Conservation (phyloP, 2,113 vertebrate species). For the Rhinogobius similis region DNA sequence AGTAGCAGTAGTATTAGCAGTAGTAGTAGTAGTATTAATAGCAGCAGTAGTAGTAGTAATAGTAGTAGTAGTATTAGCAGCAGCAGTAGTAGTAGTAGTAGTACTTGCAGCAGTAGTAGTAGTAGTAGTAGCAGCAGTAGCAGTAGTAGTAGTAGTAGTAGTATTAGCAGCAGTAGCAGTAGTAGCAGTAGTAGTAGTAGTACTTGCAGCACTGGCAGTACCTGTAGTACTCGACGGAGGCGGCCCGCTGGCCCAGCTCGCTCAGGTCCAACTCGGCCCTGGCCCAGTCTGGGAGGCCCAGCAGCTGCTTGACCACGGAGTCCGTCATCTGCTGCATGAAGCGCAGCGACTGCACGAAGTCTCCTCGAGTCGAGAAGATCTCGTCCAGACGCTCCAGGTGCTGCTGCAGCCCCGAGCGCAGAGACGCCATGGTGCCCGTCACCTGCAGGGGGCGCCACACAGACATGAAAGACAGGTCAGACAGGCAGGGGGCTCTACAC, state of each 20-base stretch:
- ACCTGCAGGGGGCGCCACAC: slow-evolving; percentile 73
- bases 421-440: slow-evolving; percentile 77
- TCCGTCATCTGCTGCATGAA: slow-evolving; percentile 86
- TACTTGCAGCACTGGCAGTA: background rate
- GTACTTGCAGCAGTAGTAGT: no score
- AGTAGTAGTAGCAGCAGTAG: no score
- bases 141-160: background rate
- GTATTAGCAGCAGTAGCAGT: background rate
- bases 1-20: no score
- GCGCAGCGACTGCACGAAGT: slow-evolving; percentile 88
- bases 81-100: no score
- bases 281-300: slow-evolving; percentile 84
- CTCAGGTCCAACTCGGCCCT: slow-evolving; percentile 79
- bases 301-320: slow-evolving; percentile 82
- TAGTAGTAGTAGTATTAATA: no score
- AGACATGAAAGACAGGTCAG: no score
- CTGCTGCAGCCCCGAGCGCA: slow-evolving; percentile 83
- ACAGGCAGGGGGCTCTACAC: no score
- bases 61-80: no score
- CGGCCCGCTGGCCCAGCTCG: slow-evolving; percentile 66
- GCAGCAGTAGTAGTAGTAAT: no score
- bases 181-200: background rate
- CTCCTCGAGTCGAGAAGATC: slow-evolving; percentile 84
- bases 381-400: slow-evolving; percentile 86
- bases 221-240: slow-evolving; percentile 78